Conservation (phyloP, 2,888 invertebrate species). For the Salpingus planirostris region DNA sequence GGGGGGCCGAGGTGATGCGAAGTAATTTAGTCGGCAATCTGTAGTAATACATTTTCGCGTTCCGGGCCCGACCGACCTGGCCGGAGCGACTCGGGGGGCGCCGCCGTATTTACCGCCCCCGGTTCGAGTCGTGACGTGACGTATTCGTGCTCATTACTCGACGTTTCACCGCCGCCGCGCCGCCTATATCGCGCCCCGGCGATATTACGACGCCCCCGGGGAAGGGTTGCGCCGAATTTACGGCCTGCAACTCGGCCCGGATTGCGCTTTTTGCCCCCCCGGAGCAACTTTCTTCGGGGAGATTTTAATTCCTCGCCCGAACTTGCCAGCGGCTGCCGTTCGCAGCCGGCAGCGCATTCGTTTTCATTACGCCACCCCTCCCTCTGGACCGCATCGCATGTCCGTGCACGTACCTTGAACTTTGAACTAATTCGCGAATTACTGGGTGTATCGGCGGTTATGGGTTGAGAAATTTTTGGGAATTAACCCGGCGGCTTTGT, state of each 20-base stretch:
- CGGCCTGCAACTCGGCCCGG: conserved; percentile 35
- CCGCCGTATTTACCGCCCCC: conserved; percentile 34
- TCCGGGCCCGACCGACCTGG: no score
- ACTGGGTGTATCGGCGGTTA: no score
- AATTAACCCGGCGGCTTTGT: no score
- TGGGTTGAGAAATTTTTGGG: no score
- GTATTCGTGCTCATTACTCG: conserved; percentile 40
- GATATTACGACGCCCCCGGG: conserved; percentile 31
- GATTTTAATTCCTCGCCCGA: conserved; percentile 28
- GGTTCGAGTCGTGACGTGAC: conserved; percentile 37
- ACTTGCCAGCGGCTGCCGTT: conserved; percentile 24
- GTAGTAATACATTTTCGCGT: conserved; percentile 31
- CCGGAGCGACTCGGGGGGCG: conserved; percentile 21
- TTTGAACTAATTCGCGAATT: no score
- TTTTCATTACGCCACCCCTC: conserved; percentile 13
- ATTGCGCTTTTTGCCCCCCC: conserved; percentile 30
- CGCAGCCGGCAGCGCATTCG: conserved; percentile 10
- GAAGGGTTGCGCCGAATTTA: conserved; percentile 35
- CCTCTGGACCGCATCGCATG: no score
- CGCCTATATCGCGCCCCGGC: conserved; percentile 23
- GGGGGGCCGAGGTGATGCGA: conserved; percentile 29
- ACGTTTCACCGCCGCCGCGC: conserved; percentile 37
- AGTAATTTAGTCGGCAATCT: conserved; percentile 36
- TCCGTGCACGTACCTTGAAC: no score
- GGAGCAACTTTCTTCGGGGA: no score